Conservation (phyloP, 2,113 vertebrate species). For the Melanotaenia duboulayi region DNA sequence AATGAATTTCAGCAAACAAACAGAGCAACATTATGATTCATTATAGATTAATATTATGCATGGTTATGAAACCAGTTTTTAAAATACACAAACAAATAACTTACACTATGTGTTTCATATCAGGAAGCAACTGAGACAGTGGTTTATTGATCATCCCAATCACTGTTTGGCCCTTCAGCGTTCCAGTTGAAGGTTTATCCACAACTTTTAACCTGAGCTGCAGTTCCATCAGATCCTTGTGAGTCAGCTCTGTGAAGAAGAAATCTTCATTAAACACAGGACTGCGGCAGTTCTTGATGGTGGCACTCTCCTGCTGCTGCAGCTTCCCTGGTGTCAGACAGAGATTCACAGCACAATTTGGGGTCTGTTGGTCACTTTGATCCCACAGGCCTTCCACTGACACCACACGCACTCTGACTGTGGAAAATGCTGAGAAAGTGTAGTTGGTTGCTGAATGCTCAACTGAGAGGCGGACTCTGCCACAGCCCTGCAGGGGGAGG, state of each 20-base stretch:
- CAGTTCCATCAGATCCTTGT: constrained; percentile 59
- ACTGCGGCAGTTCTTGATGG: constrained; percentile 72
- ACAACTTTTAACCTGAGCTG: constrained; percentile 78
- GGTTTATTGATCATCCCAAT: constrained; percentile 74
- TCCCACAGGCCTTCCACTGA: constrained; percentile 76
- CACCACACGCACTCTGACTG: constrained; percentile 73
- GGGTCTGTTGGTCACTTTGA: constrained; percentile 31
- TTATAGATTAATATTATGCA: too few species aligned
- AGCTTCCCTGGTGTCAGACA: constrained; percentile 80
- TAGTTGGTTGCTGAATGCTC: constrained; percentile 51
- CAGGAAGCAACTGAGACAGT: constrained; percentile 68
- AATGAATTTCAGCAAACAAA: too few species aligned
- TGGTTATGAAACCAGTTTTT: too few species aligned
- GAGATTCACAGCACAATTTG: constrained; percentile 75
- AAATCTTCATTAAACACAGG: constrained; percentile 84
- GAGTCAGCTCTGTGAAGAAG: constrained; percentile 78
- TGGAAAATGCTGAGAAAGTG: constrained; percentile 26
- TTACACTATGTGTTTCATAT: constrained; percentile 20
- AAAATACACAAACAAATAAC: neutral
- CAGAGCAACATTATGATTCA: too few species aligned
- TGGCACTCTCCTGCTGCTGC: constrained; percentile 79
- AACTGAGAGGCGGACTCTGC: constrained; percentile 71
- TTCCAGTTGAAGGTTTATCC: constrained; percentile 66
- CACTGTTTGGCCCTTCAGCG: constrained; percentile 65
- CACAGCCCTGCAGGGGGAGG: constrained; percentile 70